Base-by-base conservation (phyloP, 2,888 invertebrate genomes). In the Marronus borbonicus region DNA sequence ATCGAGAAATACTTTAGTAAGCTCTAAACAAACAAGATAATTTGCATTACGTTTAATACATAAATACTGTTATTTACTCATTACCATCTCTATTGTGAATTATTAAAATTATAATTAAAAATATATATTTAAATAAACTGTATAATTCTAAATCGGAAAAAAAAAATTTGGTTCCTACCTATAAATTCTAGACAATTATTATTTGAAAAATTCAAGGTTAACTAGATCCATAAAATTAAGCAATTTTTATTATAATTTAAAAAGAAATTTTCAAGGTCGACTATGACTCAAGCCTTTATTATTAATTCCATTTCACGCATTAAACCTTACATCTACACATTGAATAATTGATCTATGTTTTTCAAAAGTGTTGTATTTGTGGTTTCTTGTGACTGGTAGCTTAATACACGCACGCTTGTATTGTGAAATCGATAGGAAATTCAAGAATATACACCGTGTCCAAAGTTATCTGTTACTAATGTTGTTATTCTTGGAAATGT, bases 191-290 rank as follows among this genome's bases (percentile, higher is more conserved):
- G 44, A 12, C 44, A 44, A 58, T 39, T 36, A 58, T 39, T 55
- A 58, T 70, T 72, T 72, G 58, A 14, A 72, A 72, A 72, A 39
- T 58, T 72, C 72, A 72, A 72, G 72, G 72, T 72, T 72, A 72
- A 72, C 72, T 17, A 58, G 72, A 58, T 58, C 20, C 20, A 72
- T 72, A 58, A 72, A 39, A 20, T 72, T 72, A 55, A 72, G 72
- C 58, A 58, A 72, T 72, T 72, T 72, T 69, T 69, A 69, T 52
- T 68, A 68, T 50, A 52, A 69, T 69, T 69, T 52, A 69, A 28
- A 69, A 69, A 69, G 58, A 58, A 60, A 72, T 58, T 72, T 58
- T 58, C 72, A 72, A 72, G 72, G 72, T 36, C 72, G 39, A 1
- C n/a, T 8, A 58, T 72, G 72, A 72, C 58, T 72, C 72, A 72